Percentiles rank a stretch among this genome's conserved stretches.
Conservation (phyloP, 2,888 invertebrate genomes). For the Panorpa germanica region DNA sequence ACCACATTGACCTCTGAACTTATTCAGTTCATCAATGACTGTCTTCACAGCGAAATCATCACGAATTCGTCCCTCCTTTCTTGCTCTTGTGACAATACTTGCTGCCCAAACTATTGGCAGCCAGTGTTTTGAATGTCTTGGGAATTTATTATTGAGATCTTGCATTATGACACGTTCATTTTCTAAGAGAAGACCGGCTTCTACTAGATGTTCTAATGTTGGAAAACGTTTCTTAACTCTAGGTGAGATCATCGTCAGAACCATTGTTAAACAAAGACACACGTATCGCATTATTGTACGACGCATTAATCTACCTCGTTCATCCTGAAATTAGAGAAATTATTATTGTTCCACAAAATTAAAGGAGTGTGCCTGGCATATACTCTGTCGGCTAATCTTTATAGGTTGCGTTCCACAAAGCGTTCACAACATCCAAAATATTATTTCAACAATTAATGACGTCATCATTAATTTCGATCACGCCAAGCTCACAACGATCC, state of each 20-base stretch:
- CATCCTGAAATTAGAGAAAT: slow-evolving; percentile 35
- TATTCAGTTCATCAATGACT: slow-evolving; percentile 70
- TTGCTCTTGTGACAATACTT: slow-evolving; percentile 70
- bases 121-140: slow-evolving; percentile 78
- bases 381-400: background rate
- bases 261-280: slow-evolving; percentile 75
- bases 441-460: too few species aligned
- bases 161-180: slow-evolving; percentile 66
- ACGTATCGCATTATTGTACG: slow-evolving; percentile 68
- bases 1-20: slow-evolving; percentile 64
- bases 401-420: too few species aligned
- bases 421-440: too few species aligned
- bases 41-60: slow-evolving; percentile 89
- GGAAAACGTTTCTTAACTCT: slow-evolving; percentile 80
- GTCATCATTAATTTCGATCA: too few species aligned
- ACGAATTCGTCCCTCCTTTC: slow-evolving; percentile 76
- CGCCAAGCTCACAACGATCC: too few species aligned
- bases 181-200: slow-evolving; percentile 63
- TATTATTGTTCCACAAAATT: slow-evolving; percentile 1
- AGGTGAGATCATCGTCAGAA: slow-evolving; percentile 70
- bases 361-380: background rate
- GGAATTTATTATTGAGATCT: slow-evolving; percentile 60
- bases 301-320: slow-evolving; percentile 63
- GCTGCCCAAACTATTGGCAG: slow-evolving; percentile 83
- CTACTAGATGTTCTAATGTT: slow-evolving; percentile 62